Percentiles rank a stretch among this genome's conserved stretches.
These are phyloP conservation scores for Athetis lepigone DNA, from an alignment of 2,888 invertebrate genomes.

Conservation along the genomic window DNA sequence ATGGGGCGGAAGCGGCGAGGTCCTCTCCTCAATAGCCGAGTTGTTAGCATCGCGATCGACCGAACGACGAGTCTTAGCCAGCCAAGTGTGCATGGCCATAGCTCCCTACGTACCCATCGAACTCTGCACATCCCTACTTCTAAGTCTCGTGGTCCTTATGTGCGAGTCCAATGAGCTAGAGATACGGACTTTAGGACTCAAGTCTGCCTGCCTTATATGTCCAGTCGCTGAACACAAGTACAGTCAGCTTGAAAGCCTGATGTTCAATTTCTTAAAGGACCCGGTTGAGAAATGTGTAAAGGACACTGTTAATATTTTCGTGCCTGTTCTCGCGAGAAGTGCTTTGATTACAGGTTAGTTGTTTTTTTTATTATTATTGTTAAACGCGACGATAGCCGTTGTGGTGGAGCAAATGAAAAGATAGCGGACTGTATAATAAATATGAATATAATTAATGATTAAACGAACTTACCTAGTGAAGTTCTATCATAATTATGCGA, in stretches of 20 bases:
- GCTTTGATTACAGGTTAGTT: slow-evolving; percentile 82
- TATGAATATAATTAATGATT: no score
- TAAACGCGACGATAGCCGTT: no score
- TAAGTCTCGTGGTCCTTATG: slow-evolving; percentile 86
- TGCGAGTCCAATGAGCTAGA: slow-evolving; percentile 86
- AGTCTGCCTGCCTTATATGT: slow-evolving; percentile 83
- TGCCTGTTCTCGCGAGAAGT: slow-evolving; percentile 85
- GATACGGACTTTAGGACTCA: slow-evolving; percentile 81
- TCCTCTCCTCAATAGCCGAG: slow-evolving; percentile 84
- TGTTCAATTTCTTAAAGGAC: slow-evolving; percentile 85
- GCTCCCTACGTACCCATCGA: slow-evolving; percentile 87
- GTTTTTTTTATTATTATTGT: background rate
- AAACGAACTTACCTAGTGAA: no score
- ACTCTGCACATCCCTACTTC: slow-evolving; percentile 84
- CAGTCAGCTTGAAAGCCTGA: slow-evolving; percentile 82
- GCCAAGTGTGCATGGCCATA: slow-evolving; percentile 84
- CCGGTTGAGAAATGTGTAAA: slow-evolving; percentile 82
- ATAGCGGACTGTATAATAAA: no score
- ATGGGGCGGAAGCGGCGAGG: slow-evolving; percentile 88
- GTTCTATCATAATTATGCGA: no score
- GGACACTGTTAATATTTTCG: slow-evolving; percentile 81
- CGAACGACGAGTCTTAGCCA: slow-evolving; percentile 82
- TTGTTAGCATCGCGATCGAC: slow-evolving; percentile 80
- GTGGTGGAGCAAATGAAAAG: no score
- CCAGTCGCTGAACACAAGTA: slow-evolving; percentile 86